Percentiles rank a stretch among this genome's conserved stretches.
phyloP scores from a whole-genome alignment of 2,888 invertebrate species.

The Hylaea fasciaria region DNA sequence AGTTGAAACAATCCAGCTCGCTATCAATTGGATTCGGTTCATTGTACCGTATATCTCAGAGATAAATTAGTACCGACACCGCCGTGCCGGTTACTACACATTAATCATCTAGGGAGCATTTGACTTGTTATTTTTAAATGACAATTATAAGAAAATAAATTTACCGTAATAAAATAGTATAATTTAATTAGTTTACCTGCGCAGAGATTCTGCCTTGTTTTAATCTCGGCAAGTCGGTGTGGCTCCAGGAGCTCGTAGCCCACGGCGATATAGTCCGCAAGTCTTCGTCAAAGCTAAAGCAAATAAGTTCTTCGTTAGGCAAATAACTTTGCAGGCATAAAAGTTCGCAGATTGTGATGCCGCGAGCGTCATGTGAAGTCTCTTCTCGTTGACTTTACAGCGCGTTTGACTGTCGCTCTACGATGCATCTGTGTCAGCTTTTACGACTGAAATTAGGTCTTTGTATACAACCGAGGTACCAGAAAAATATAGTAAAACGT shows the following conservation, averaged over 20 bases:
- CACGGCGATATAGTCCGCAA: conserved; percentile 89
- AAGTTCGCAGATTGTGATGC: conserved; percentile 16
- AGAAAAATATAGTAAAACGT: conserved; percentile 43
- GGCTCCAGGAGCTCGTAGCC: conserved; percentile 91
- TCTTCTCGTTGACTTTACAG: conserved; percentile 28
- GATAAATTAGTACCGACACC: conserved; percentile 41
- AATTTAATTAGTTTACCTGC: conserved; percentile 81
- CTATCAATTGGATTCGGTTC: conserved; percentile 53
- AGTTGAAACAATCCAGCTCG: conserved; percentile 51
- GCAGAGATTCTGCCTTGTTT: conserved; percentile 91
- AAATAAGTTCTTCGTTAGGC: conserved; percentile 41
- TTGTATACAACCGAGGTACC: conserved; percentile 35
- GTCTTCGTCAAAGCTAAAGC: conserved; percentile 85
- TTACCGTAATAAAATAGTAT: neutral
- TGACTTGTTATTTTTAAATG: conserved; percentile 18
- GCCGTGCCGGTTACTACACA: conserved; percentile 28
- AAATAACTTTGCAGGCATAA: conserved; percentile 18
- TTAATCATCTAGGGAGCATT: conserved; percentile 31
- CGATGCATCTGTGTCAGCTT: conserved; percentile 33
- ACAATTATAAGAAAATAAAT: conserved; percentile 16
- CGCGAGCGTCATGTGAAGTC: conserved; percentile 2
- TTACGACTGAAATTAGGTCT: conserved; percentile 36
- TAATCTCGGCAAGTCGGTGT: conserved; percentile 90
- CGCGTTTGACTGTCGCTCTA: conserved; percentile 30
- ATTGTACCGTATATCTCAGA: conserved; percentile 47